Evolutionary conservation across 2,113 vertebrate genomes (phyloP), one percentile per base, ranked within the genome.

Genomic region (Spermophilus dauricus): DNA sequence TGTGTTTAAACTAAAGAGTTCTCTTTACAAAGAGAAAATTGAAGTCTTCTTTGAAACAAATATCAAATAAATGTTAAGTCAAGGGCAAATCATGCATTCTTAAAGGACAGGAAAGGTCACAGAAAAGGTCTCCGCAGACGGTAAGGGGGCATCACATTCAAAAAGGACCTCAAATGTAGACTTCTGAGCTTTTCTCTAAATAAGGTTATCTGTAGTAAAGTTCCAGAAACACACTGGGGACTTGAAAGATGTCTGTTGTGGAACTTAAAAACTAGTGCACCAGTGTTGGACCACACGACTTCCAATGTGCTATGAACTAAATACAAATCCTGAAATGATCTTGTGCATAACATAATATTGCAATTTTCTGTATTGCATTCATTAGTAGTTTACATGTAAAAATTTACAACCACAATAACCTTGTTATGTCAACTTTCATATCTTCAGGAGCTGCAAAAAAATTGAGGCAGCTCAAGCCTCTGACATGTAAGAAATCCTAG

Each of bases 121-220:
- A 88, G 73, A 73, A 94, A 91, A 95, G 73, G 51, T 90, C 76
- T 91, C 89, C 53, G 26, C 48, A 93, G 63, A 56, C 86, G 80
- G 32, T 73, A 87, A 20, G 28, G 53, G 73, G 67, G 34, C n/a
- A 85, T 94, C 56, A 24, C 18, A 58, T 48, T 88, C 77, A 95
- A 88, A 88, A 82, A 94, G 39, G 39, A 22, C 45, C 70, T 81
- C 56, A 42, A 84, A 48, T 26, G 34, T 65, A 93, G 91, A 76
- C 82, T 86, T 96, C 14, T 91, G 69, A 94, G 48, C 42, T 91
- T 45, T 69, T 94, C 86, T 95, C 48, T 76, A 91, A 94, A 96
- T 39, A 77, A 95, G 42, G 48, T 39, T 80, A 85, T 92, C 80
- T 63, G 58, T 32, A 69, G 63, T 86, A 12, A 94, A 28, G 39